These are phyloP conservation scores for Atherix ibis DNA, from an alignment of 2,888 invertebrate species.

Conservation along the genomic window DNA sequence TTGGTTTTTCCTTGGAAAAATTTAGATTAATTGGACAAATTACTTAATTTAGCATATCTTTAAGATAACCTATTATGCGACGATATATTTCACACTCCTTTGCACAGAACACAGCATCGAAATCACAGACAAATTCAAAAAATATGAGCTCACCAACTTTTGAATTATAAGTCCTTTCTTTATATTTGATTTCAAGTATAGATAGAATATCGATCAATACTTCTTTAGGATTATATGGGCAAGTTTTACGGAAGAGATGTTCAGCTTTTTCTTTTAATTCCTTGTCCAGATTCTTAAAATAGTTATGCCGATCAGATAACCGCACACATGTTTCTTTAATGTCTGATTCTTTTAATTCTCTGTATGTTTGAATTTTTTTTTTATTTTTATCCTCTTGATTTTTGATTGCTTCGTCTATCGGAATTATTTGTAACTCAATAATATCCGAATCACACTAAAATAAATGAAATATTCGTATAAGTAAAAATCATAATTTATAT, in stretches of 20 bases:
- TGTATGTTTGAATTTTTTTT: conserved; percentile 25
- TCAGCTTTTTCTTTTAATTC: conserved; percentile 13
- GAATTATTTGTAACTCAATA: conserved; percentile 15
- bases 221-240: too few relatives aligned
- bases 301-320: conserved; percentile 25
- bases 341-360: conserved; percentile 24
- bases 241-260: conserved; percentile 5
- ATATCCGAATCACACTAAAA: too few relatives aligned
- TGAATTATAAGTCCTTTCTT: conserved; percentile 9
- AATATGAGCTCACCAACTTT: conserved; percentile 14
- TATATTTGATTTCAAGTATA: conserved; percentile 19
- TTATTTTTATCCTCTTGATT: conserved; percentile 20
- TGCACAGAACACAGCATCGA: conserved; percentile 19
- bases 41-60: conserved; percentile 22
- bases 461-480: too few relatives aligned
- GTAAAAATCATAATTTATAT: too few relatives aligned
- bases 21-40: too few relatives aligned
- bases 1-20: too few relatives aligned
- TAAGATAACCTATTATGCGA: conserved; percentile 21
- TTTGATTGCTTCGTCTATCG: conserved; percentile 12
- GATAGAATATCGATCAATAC: too few relatives aligned
- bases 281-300: conserved; percentile 20
- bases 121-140: conserved; percentile 20
- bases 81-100: conserved; percentile 16
- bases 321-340: conserved; percentile 15